phyloP scores from a whole-genome alignment of 2,113 vertebrate genomes.

The Dasyprocta punctata region DNA sequence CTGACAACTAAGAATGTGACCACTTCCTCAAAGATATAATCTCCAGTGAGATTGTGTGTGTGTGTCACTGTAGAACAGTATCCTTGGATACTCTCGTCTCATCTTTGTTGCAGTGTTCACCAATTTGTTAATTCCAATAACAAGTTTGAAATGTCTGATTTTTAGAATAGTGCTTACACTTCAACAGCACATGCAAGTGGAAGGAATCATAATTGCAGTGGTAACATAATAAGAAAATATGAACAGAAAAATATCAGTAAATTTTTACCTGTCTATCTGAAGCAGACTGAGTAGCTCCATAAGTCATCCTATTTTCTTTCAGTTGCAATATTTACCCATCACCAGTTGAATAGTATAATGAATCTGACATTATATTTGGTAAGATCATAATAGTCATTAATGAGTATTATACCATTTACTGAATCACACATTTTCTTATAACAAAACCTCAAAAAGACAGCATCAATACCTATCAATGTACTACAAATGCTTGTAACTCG shows the following conservation, averaged over 20 bases:
- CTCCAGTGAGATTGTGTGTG: not conserved
- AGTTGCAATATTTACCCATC: not conserved
- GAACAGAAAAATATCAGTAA: not conserved
- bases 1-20: not conserved
- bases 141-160: not conserved
- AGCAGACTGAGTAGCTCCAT: not conserved
- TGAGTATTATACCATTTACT: not conserved
- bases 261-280: slow-evolving; percentile 30
- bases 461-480: not conserved
- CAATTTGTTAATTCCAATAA: not conserved
- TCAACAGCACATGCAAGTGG: not conserved
- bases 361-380: not conserved
- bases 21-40: not conserved
- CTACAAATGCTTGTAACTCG: not conserved
- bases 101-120: not conserved
- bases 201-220: not conserved
- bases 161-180: slow-evolving; percentile 1
- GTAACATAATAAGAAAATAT: not conserved
- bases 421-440: not conserved
- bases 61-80: not conserved
- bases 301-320: not conserved
- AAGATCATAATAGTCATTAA: not conserved
- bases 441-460: not conserved
- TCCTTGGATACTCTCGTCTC: not conserved
- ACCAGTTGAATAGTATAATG: not conserved